phyloP scores from a whole-genome alignment of 2,113 vertebrate species.

The Etia nguti region DNA sequence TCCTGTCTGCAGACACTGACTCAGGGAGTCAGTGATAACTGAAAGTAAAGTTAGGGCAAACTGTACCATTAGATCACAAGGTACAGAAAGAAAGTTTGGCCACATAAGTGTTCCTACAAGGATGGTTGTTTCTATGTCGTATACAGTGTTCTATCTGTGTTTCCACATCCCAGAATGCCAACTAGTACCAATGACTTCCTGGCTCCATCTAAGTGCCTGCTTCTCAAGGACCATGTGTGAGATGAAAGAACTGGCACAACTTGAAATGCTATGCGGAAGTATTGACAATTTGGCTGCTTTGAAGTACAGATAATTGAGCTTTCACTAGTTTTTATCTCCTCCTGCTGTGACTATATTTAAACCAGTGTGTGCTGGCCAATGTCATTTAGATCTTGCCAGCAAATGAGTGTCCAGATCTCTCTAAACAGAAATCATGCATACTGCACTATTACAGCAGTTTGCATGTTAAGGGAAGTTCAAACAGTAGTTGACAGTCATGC shows the following conservation, averaged over 20 bases:
- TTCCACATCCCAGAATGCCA: slow-evolving; percentile 32
- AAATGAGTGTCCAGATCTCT: not conserved
- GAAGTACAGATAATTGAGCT: slow-evolving; percentile 71
- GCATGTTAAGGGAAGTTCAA: not conserved
- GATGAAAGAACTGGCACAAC: slow-evolving; percentile 75
- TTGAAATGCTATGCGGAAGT: slow-evolving; percentile 61
- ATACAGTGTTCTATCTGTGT: not conserved
- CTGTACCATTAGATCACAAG: not conserved
- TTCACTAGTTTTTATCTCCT: slow-evolving; percentile 59
- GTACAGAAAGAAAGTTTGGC: not conserved
- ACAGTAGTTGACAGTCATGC: not conserved
- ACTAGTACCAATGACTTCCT: slow-evolving; percentile 62
- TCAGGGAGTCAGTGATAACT: not conserved
- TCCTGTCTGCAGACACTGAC: not conserved
- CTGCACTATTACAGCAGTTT: not conserved
- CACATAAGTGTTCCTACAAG: not conserved
- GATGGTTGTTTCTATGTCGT: not conserved
- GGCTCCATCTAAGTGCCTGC: slow-evolving; percentile 58
- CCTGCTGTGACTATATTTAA: slow-evolving; percentile 59
- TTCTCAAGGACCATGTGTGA: slow-evolving; percentile 51
- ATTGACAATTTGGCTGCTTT: slow-evolving; percentile 65
- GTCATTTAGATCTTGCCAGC: slow-evolving; percentile 8
- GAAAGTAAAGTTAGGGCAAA: not conserved
- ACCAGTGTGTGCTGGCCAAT: slow-evolving; percentile 6
- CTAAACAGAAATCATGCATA: not conserved